These are phyloP conservation scores for Diogma glabrata DNA, from an alignment of 2,888 invertebrate genomes.

Conservation along the genomic window DNA sequence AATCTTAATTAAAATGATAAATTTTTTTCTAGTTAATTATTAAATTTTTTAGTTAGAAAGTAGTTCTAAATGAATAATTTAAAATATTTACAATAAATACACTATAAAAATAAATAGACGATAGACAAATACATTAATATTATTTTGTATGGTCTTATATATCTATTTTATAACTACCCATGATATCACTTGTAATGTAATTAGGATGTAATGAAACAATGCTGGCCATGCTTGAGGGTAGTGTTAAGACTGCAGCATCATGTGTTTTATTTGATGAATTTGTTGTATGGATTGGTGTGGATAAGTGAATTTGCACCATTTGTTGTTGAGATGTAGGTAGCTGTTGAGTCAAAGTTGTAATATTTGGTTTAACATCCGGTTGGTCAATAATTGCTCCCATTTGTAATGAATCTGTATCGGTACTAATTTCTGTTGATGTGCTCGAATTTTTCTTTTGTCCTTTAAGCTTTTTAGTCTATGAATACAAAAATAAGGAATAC, in stretches of 20 bases:
- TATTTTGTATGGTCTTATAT: too few species aligned
- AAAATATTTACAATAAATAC: too few species aligned
- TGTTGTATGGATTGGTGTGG: conserved; percentile 21
- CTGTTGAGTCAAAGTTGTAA: conserved; percentile 16
- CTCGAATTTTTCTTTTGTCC: too few species aligned
- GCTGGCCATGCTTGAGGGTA: conserved; percentile 30
- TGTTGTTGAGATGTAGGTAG: conserved; percentile 25
- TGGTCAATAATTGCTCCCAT: not conserved
- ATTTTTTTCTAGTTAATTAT: too few species aligned
- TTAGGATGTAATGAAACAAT: conserved; percentile 31
- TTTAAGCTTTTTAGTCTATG: too few species aligned
- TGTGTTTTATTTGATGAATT: conserved; percentile 23
- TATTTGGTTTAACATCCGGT: not conserved
- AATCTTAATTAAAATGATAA: too few species aligned
- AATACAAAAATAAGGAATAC: too few species aligned
- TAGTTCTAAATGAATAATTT: too few species aligned
- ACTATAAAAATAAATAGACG: too few species aligned
- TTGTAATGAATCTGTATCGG: not conserved
- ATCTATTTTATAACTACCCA: conserved; percentile 31
- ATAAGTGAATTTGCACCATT: conserved; percentile 32
- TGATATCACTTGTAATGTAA: conserved; percentile 26
- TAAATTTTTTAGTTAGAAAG: too few species aligned
- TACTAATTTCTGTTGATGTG: conserved; percentile 1
- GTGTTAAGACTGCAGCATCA: conserved; percentile 29
- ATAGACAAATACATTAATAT: too few species aligned